Base-by-base conservation (phyloP, 2,113 vertebrate genomes). In the Varanus salvator region DNA sequence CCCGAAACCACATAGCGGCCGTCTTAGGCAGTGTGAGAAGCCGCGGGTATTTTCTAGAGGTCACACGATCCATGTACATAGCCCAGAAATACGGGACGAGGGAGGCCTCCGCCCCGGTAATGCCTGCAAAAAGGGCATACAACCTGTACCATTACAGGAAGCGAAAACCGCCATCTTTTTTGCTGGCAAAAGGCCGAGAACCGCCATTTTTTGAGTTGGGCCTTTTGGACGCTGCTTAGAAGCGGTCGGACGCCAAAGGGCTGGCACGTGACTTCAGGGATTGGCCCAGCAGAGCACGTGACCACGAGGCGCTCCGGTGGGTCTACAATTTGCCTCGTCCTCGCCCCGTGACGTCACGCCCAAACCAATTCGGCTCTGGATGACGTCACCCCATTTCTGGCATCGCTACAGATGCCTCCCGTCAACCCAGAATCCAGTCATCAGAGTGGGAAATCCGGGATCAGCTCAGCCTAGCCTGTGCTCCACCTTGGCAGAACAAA, bases 131-230 rank as follows among this genome's bases (percentile, higher is more conserved):
- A 9, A 29, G 17, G 29, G 27, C 50, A n/a, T 1, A 54, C 8
- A 8, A 12, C 4, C 9, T 5, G 4, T n/a, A n/a, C 34, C 15
- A 17, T 8, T 1, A 19, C 0, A 54, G 0, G 19, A 83, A 27
- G 69, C 54, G 2, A n/a, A 29, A 3, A 71, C 8, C 80, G 31
- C 87, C 71, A 83, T 64, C 6, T 44, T 84, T 57, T n/a, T 66
- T 75, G 8, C 54, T 38, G 87, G 34, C 17, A 15, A 5, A 6
- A 71, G 2, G 2, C 29, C 1, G n/a, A 3, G 21, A 21, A 23
- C 29, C 17, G 80, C 80, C 69, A 44, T 6, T 8, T 82, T 83
- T 29, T 2, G 27, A 44, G 9, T 68, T 34, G 19, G 52, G 27
- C 4, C 27, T 66, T 38, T 1, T 34, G 11, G 14, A 54, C 66